Base-by-base conservation (phyloP, 2,888 invertebrate species). In the Tetramorium bicarinatum region DNA sequence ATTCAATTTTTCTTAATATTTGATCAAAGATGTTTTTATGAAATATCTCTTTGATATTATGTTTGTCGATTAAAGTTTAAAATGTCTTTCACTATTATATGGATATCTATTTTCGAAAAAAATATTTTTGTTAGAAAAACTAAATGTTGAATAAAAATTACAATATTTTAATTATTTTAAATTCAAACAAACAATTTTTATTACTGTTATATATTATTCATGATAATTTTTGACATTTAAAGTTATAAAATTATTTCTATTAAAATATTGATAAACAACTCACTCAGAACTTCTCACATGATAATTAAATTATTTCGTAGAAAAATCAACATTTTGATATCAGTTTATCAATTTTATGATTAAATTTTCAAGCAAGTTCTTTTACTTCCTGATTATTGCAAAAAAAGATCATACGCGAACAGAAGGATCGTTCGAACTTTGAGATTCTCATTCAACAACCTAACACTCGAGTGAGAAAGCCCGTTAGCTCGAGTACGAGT, bases 401-500 rank as follows among this genome's bases (percentile, higher is more conserved):
- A 80, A 71, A 21, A 25, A 34, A 44, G 13, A 59, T n/a, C 56
- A 29, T 29, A 54, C n/a, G 29, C 54, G 67, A 52, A 38, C 49
- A 25, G 21, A 49, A 62, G 64, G 38, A 52, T 52, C 25, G 21
- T 21, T 52, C 18, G 9, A 56, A 34, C 18, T 69, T 21, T 11
- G n/a, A 80, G 79, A 71, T 59, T 69, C 56, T 69, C 47, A 59
- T 79, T 80, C 79, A 80, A 80, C 47, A 47, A n/a, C n/a, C n/a
- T n/a, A n/a, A 80, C 59, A 56, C 38, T 56, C 47, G 21, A 59
- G 38, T 38, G 18, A 38, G 71, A 59, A 49, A 80, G 41, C 47
- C 79, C 49, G 79, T 80, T 80, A 80, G 38, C 8, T 80, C 38
- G 47, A 69, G 21, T 47, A 18, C 2, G 47, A 79, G 79, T 80